Percentiles rank a stretch among this genome's conserved stretches.
Conservation (phyloP, 2,797 vertebrate genomes). For the Onychomys torridus region DNA sequence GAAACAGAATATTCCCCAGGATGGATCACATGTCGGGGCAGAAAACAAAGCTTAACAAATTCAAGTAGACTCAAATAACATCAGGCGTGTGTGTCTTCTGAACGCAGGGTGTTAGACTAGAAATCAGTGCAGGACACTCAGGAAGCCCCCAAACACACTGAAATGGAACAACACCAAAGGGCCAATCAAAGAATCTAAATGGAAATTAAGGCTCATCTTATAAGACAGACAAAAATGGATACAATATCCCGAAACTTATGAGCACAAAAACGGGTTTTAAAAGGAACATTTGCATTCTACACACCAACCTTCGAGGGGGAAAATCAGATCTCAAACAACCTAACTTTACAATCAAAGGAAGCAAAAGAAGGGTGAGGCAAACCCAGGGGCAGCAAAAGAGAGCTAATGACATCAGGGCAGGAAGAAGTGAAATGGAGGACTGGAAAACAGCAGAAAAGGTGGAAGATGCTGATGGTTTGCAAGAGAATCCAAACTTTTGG, state of each 20-base stretch:
- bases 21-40: not conserved
- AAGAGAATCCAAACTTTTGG: not conserved
- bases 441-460: not conserved
- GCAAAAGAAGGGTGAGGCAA: not conserved
- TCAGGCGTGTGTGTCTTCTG: not conserved
- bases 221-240: not conserved
- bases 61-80: not conserved
- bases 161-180: not conserved
- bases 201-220: not conserved
- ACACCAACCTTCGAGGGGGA: not conserved
- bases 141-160: not conserved
- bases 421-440: not conserved
- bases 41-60: constrained; percentile 26
- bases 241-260: not conserved
- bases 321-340: not conserved
- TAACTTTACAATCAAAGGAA: not conserved
- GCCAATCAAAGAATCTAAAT: not conserved
- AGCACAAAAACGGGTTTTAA: not conserved
- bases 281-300: not conserved
- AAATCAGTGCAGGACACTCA: not conserved
- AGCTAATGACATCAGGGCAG: not conserved
- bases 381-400: not conserved
- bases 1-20: constrained; percentile 2
- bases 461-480: not conserved
- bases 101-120: not conserved